Evolutionary conservation across 2,888 invertebrate genomes (phyloP).

Genomic region (Tetheella fluctuosa): DNA sequence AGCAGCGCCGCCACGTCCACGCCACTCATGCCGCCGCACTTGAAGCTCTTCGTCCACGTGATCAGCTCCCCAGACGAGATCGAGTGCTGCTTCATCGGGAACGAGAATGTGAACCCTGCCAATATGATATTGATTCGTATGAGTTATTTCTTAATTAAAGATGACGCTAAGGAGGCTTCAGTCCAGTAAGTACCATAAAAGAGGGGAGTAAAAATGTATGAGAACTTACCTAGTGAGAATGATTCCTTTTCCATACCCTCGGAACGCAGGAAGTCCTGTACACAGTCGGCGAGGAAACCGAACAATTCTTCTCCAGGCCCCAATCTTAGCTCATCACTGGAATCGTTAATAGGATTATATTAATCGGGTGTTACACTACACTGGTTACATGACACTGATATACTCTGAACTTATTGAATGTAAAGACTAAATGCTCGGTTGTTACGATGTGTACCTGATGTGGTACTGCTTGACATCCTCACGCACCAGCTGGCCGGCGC

Average conservation of each 20-base stretch:
- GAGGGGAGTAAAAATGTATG: too few relatives aligned
- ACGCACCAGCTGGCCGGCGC: conserved; percentile 78
- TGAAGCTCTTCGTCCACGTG: conserved; percentile 94
- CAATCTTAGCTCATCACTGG: conserved; percentile 82
- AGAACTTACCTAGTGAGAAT: conserved; percentile 86
- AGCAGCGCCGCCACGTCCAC: conserved; percentile 89
- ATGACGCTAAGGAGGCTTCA: too few relatives aligned
- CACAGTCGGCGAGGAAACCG: conserved; percentile 90
- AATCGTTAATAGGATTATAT: conserved; percentile 22
- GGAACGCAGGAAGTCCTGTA: conserved; percentile 87
- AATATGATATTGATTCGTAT: not conserved
- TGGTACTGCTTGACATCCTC: conserved; percentile 87
- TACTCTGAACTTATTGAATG: not conserved
- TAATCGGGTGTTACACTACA: too few relatives aligned
- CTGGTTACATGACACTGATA: too few relatives aligned
- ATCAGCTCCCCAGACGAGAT: conserved; percentile 89
- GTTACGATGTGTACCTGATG: conserved; percentile 62
- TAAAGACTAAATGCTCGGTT: not conserved
- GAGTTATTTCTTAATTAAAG: too few relatives aligned
- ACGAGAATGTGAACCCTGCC: conserved; percentile 93
- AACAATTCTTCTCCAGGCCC: conserved; percentile 87
- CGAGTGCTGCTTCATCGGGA: conserved; percentile 91
- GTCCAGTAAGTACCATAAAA: too few relatives aligned
- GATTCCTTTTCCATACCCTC: conserved; percentile 83
- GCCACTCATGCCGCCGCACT: conserved; percentile 87